A percentile compares a stretch with the other conserved stretches of the same genome.
Evolutionary conservation across 2,797 vertebrate species (phyloP).

Genomic region (Triplophysa yarkandensis): DNA sequence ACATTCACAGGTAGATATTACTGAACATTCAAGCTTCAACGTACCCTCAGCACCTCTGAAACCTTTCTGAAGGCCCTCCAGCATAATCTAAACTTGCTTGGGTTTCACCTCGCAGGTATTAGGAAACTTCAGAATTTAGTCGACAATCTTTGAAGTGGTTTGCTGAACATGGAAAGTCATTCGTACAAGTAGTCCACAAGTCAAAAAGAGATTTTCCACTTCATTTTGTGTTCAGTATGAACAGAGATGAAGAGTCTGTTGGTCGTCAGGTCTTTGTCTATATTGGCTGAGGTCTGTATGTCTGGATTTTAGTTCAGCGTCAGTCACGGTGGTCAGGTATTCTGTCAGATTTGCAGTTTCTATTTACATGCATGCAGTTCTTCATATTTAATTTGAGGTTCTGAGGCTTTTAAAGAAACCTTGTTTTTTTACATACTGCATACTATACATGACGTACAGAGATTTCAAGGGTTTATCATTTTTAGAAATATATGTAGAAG

Average conservation of each 20-base stretch:
- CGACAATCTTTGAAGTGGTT: neutral
- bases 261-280: neutral
- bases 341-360: slow-evolving; percentile 12
- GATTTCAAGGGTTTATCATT: neutral
- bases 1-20: neutral
- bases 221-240: neutral
- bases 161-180: neutral
- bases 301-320: neutral
- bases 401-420: too few relatives aligned
- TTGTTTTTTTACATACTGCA: too few relatives aligned
- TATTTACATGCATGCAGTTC: neutral
- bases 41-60: neutral
- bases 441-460: too few relatives aligned
- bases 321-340: slow-evolving; percentile 16
- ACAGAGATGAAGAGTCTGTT: neutral
- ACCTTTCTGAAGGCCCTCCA: neutral
- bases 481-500: neutral
- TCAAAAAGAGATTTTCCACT: neutral
- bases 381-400: neutral
- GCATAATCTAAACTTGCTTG: neutral
- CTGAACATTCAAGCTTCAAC: neutral
- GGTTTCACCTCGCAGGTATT: neutral
- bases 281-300: neutral
- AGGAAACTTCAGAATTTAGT: neutral
- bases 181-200: neutral